A percentile compares a stretch with the other conserved stretches of the same genome.
Evolutionary conservation across 2,888 invertebrate genomes (phyloP).

Genomic region (Pachliopta kotzebuea): DNA sequence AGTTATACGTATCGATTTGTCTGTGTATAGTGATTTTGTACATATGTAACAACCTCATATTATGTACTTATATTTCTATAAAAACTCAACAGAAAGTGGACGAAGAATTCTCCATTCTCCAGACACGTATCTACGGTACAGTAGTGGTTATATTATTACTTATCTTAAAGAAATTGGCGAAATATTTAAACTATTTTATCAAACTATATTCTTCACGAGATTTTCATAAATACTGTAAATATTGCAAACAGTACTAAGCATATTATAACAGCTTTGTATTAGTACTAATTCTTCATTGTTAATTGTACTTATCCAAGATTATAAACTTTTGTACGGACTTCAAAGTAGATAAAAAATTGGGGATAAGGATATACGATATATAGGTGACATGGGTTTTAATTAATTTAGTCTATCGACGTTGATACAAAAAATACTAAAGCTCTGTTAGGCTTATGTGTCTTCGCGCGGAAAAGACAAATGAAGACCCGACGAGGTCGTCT

Average conservation of each 20-base stretch:
- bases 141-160: too few relatives aligned
- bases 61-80: background rate
- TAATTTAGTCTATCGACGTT: background rate
- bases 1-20: constrained; percentile 24
- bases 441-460: background rate
- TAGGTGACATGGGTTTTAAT: background rate
- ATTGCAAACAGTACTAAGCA: too few relatives aligned
- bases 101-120: background rate
- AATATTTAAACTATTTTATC: too few relatives aligned
- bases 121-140: too few relatives aligned
- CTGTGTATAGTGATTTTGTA: constrained; percentile 27
- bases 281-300: too few relatives aligned
- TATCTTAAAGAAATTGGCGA: too few relatives aligned
- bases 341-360: background rate
- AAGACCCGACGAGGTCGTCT: background rate
- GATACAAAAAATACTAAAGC: background rate
- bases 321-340: too few relatives aligned
- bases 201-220: too few relatives aligned
- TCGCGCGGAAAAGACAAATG: background rate
- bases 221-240: too few relatives aligned
- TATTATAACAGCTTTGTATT: too few relatives aligned
- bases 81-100: background rate
- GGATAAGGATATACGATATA: background rate
- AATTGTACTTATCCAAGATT: too few relatives aligned
- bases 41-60: background rate